Conservation (phyloP, 1,140 invertebrate species). For the Rhagoletis pomonella region DNA sequence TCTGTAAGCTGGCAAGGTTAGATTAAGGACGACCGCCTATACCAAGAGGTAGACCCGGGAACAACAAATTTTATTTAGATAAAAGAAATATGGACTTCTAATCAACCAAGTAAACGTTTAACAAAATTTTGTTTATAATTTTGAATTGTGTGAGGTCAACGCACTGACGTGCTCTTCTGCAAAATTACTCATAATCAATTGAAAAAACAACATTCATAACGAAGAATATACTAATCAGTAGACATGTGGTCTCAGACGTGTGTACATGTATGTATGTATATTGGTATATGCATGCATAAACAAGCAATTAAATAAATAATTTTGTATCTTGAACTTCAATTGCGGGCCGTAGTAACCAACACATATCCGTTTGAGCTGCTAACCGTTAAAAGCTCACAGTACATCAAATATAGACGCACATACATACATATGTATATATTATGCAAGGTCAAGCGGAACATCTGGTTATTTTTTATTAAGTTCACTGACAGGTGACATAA, state of each 20-base stretch:
- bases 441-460: constrained; percentile 20
- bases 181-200: constrained; percentile 12
- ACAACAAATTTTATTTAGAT: too few species aligned
- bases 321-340: constrained; percentile 35
- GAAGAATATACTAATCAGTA: background rate
- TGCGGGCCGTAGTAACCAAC: background rate
- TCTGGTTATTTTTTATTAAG: constrained; percentile 28
- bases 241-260: background rate
- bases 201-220: background rate
- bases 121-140: background rate
- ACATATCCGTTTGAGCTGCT: background rate
- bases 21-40: too few species aligned
- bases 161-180: background rate
- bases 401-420: background rate
- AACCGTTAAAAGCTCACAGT: background rate
- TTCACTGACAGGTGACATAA: constrained; percentile 13
- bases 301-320: constrained; percentile 28
- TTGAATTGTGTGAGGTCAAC: constrained; percentile 12
- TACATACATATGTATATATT: background rate
- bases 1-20: background rate
- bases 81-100: too few species aligned
- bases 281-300: background rate
- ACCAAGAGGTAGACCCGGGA: too few species aligned
- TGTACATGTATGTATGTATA: background rate
- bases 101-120: too few species aligned